Percentiles rank a stretch among this genome's conserved stretches.
phyloP scores from a whole-genome alignment of 2,113 vertebrate species.

The Apodemus sylvaticus region DNA sequence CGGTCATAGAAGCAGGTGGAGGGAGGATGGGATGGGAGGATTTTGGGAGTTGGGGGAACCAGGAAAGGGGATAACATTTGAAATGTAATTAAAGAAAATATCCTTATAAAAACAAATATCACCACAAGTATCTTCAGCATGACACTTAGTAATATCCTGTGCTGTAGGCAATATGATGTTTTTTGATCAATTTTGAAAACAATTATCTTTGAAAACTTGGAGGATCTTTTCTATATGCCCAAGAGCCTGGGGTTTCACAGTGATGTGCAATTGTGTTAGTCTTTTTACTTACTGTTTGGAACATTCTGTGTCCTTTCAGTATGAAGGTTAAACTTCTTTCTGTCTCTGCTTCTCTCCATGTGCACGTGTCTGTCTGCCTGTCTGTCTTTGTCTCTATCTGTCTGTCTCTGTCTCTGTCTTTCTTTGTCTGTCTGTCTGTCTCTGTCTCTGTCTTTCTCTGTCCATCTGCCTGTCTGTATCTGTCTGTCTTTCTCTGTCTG shows the following conservation, averaged over 20 bases:
- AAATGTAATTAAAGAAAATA: too few relatives aligned
- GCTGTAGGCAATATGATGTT: neutral
- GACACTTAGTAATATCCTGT: neutral
- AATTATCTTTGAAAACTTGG: neutral
- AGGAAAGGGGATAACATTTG: too few relatives aligned
- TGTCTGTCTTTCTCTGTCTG: neutral
- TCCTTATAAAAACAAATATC: neutral
- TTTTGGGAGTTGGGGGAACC: too few relatives aligned
- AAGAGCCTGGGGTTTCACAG: neutral
- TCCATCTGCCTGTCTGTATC: too few relatives aligned
- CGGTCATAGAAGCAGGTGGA: too few relatives aligned
- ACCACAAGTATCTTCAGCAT: neutral
- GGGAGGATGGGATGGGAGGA: too few relatives aligned
- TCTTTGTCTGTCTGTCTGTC: too few relatives aligned
- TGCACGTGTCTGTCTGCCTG: neutral
- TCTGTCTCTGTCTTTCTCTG: too few relatives aligned
- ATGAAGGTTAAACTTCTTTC: neutral
- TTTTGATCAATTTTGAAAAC: neutral
- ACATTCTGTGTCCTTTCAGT: neutral
- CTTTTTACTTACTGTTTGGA: neutral
- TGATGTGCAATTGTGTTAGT: neutral
- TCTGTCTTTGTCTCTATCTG: neutral
- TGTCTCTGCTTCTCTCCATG: neutral
- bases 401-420: neutral
- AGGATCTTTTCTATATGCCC: neutral